Evolutionary conservation across 2,113 vertebrate species (phyloP).

Genomic region (Oriolus oriolus): DNA sequence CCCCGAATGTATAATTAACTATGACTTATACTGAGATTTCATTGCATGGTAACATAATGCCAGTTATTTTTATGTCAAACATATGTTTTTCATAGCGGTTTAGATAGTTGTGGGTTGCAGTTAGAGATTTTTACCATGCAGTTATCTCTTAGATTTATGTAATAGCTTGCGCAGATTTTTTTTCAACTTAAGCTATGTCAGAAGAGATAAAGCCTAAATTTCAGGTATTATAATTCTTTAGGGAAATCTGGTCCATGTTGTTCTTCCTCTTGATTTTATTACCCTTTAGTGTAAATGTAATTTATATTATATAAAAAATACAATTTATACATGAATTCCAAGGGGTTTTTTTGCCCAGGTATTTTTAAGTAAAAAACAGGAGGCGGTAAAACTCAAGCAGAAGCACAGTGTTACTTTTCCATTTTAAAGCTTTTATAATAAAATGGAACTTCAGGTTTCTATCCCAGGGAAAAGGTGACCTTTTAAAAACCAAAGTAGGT

Average conservation of each 20-base stretch:
- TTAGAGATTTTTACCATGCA: conserved; percentile 50
- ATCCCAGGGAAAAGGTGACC: conserved; percentile 2
- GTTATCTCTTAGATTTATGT: conserved; percentile 58
- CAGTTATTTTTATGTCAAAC: conserved; percentile 53
- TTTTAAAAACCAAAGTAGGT: conserved; percentile 28
- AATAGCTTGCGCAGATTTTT: conserved; percentile 5
- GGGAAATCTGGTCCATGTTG: neutral
- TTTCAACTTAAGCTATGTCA: neutral
- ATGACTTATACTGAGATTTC: conserved; percentile 51
- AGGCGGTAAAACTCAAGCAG: neutral
- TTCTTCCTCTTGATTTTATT: neutral
- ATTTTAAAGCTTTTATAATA: neutral
- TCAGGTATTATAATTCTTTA: neutral
- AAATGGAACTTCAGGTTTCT: neutral
- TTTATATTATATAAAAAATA: neutral
- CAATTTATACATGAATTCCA: neutral
- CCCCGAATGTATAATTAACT: conserved; percentile 43
- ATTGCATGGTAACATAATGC: conserved; percentile 38
- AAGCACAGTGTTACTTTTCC: neutral
- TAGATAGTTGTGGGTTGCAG: conserved; percentile 58
- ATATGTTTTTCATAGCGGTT: conserved; percentile 52
- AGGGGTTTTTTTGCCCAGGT: neutral
- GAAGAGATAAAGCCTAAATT: neutral
- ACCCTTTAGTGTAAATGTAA: neutral
- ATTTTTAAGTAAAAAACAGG: neutral